Base-by-base conservation (phyloP, 2,113 vertebrate species). In the Pleuronectes platessa region DNA sequence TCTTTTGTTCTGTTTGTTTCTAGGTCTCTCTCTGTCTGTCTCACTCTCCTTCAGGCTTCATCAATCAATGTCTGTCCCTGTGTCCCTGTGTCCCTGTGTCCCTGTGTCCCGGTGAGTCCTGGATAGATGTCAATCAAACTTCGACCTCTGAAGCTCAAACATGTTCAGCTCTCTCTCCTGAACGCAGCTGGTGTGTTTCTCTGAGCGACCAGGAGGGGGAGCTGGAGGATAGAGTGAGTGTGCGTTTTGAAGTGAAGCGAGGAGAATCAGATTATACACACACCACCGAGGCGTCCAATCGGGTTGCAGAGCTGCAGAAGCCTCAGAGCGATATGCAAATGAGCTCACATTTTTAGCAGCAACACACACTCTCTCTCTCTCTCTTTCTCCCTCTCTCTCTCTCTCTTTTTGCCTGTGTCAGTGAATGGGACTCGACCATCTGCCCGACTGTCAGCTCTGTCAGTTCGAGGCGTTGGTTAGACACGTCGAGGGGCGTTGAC, bases 321-420 rank as follows among this genome's bases (percentile, higher is more conserved):
- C 71, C 75, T 80, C 68, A 60, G 67, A 85, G 80, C 10, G 55
- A 83, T 82, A 90, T 87, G 88, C 86, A 90, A 90, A 90, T 89
- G 60, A 88, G 40, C 26, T 20, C 7, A 5, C 17, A 21, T 65
- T 70, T 91, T 88, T 83, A 86, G 76, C 78, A 79, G 53, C 71
- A 47, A 26, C 58, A 47, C 61, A 14, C 27, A 23, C 51, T 26
- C 51, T 45, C 53, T 58, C 70, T 49, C 27, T 78, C 49, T 49
- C 47, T 67, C 42, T 37, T 40, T 49, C 62, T 66, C 55, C 2
- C n/a, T 64, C 59, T 51, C 61, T 58, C 78, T 70, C 62, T 73
- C 60, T 65, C n/a, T 75, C 53, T 65, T 4, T 21, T 17, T 62
- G 40, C 51, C 72, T 66, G 24, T 87, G 65, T 71, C 27, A 54